Base-by-base conservation (phyloP, 30 jellyfish, hydroid and myxozoan species). In the Haliclystus octoradiatus region DNA sequence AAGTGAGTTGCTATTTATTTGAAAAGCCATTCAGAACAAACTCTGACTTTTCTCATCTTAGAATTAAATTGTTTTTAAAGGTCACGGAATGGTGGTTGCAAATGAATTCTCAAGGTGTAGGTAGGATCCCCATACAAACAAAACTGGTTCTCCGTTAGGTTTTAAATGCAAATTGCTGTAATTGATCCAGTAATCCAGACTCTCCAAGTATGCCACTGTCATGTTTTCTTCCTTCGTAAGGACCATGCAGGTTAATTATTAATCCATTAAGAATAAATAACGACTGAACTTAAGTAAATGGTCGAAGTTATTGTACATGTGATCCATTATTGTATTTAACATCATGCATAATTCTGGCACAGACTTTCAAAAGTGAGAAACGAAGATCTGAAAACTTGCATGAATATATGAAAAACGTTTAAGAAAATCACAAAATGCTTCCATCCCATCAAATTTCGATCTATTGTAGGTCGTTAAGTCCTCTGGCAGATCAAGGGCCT, bases 21-120 rank as follows among this genome's bases (percentile, higher is more conserved):
- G 66, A 84, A 84, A 31, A 84, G 49, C 95, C 95, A 84, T 62
- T 84, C 93, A 19, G 77, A 82, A 22, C 83, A 46, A 26, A 75
- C 82, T 26, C 94, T 40, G 28, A 81, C 94, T 70, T 49, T 52
- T 57, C 94, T 81, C 88, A 81, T 71, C 23, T 83, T 27, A 46
- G 26, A 65, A 70, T 81, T 81, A 47, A 52, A 81, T 51, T 71
- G 78, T 35, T 81, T 66, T 64, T 82, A 72, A 28, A 66, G 66
- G 22, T 78, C 57, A 67, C 34, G 40, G 46, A 52, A 66, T 13
- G 79, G 74, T 35, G 64, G 22, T 60, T 73, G 72, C 64, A 82
- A 65, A 40, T 82, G 94, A 34, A 35, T 61, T 49, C 94, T 50
- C 28, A 35, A 69, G n/a, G 74, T 68, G 46, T 79, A 70, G 3